Percentiles rank a stretch among this genome's conserved stretches.
Conservation (phyloP, 2,888 invertebrate species). For the Sabatieria punctata region DNA sequence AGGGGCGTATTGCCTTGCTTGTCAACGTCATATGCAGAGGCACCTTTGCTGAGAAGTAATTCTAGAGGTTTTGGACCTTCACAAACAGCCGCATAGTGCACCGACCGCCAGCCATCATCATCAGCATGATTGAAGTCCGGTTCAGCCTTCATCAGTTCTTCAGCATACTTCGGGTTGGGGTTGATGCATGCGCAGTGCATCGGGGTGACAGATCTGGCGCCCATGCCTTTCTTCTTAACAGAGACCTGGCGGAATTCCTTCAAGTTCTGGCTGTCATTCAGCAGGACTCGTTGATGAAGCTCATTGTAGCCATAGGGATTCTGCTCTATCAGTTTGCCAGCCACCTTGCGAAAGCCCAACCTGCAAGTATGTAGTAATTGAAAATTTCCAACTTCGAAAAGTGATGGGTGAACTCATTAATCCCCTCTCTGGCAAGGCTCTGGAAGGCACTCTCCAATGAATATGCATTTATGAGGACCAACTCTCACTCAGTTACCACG, state of each 20-base stretch:
- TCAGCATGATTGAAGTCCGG: slow-evolving; percentile 38
- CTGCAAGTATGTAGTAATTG: too few relatives aligned
- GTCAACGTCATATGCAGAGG: neutral
- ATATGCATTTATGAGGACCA: too few relatives aligned
- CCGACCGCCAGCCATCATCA: slow-evolving; percentile 33
- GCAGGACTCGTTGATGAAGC: slow-evolving; percentile 34
- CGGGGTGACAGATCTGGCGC: slow-evolving; percentile 37
- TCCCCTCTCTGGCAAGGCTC: too few relatives aligned
- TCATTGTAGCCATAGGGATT: slow-evolving; percentile 34
- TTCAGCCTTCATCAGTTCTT: slow-evolving; percentile 33
- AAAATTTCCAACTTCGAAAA: too few relatives aligned
- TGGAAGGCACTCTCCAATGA: too few relatives aligned
- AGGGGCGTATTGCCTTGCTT: slow-evolving; percentile 33
- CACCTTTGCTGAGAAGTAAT: slow-evolving; percentile 29
- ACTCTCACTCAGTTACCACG: too few relatives aligned
- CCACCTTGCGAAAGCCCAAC: slow-evolving; percentile 35
- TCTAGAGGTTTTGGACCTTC: slow-evolving; percentile 37
- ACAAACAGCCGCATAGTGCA: slow-evolving; percentile 42
- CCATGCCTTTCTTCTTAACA: slow-evolving; percentile 31
- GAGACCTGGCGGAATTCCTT: slow-evolving; percentile 27
- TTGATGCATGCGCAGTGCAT: slow-evolving; percentile 42
- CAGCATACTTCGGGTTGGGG: slow-evolving; percentile 33
- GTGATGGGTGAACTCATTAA: too few relatives aligned
- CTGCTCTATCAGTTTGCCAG: slow-evolving; percentile 32
- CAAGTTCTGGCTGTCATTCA: slow-evolving; percentile 32